Percentiles rank a stretch among this genome's conserved stretches.
These are phyloP conservation scores for rat (Rattus norvegicus) DNA, from an alignment of 2,113 vertebrate species.

Conservation along the genomic window GRCr8 NC_086024.1:44339501-44340000, in stretches of 20 bases:
- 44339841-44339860: fast-evolving
- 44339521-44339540: not conserved
- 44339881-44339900: not conserved
- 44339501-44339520: not conserved
- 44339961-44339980: too few species aligned
- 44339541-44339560: too few species aligned
- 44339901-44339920: not conserved
- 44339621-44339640: too few species aligned
- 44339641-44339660: too few species aligned
- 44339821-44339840: fast-evolving
- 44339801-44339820: not conserved
- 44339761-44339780: too few species aligned
- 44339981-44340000: not conserved
- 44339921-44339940: not conserved
- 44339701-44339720: too few species aligned
- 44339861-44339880: fast-evolving
- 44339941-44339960: fast-evolving
- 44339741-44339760: too few species aligned
- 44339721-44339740: too few species aligned
- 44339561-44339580: too few species aligned
- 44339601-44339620: not conserved
- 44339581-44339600: not conserved
- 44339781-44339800: not conserved
- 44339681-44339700: too few species aligned
- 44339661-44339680: too few species aligned